Evolutionary conservation across 1,140 invertebrate species (phyloP).

Genomic region (Drosophila lacertosa): DNA sequence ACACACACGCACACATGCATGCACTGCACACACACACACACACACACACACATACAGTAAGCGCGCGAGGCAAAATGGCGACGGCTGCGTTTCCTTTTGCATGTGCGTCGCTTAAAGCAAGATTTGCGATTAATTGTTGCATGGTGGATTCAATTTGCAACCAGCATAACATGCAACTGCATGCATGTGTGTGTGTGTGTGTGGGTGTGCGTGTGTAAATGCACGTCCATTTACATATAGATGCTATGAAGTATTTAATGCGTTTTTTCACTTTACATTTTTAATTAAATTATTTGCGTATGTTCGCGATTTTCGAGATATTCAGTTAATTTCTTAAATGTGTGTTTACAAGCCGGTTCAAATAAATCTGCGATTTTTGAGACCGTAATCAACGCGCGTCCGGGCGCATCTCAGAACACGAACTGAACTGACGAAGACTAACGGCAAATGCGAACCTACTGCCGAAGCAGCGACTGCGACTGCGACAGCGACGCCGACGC

Average conservation of each 20-base stretch:
- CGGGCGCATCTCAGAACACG: conserved; percentile 82
- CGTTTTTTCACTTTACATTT: not conserved
- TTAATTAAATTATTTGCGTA: not conserved
- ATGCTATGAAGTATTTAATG: too few species aligned
- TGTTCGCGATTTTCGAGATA: not conserved
- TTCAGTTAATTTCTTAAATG: conserved; percentile 19
- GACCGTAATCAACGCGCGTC: conserved; percentile 73
- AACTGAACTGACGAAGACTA: conserved; percentile 71
- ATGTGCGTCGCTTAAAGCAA: conserved; percentile 67
- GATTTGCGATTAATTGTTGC: conserved; percentile 83
- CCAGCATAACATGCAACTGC: conserved; percentile 3
- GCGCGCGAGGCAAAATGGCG: conserved; percentile 59
- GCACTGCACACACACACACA: conserved; percentile 15
- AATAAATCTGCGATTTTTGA: conserved; percentile 34
- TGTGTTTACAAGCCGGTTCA: conserved; percentile 47
- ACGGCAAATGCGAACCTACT: conserved; percentile 54
- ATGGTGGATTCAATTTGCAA: conserved; percentile 71
- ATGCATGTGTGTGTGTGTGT: conserved; percentile 2
- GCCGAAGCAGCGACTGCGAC: conserved; percentile 42
- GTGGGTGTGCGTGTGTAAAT: conserved; percentile 19
- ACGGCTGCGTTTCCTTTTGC: conserved; percentile 62
- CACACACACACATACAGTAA: conserved; percentile 10
- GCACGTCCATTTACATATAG: conserved; percentile 47
- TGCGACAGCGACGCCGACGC: conserved; percentile 20
- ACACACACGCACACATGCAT: conserved; percentile 45